These are phyloP conservation scores for Drosophila planitibia DNA, from an alignment of 2,888 invertebrate genomes.

Conservation along the genomic window DNA sequence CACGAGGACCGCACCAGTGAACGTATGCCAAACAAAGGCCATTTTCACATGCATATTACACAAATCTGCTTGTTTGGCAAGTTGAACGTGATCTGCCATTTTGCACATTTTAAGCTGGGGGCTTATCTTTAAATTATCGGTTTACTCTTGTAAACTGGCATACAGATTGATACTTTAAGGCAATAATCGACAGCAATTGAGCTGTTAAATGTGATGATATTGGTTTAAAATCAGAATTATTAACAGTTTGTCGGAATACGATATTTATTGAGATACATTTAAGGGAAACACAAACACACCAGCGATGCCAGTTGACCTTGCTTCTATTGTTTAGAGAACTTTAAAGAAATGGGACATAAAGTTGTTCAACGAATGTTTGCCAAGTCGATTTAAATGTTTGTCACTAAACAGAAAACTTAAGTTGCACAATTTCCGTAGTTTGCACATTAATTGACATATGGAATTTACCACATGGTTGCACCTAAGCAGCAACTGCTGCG, in stretches of 20 bases:
- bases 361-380: neutral
- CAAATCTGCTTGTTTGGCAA: neutral
- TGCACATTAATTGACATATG: constrained; percentile 42
- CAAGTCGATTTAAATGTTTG: neutral
- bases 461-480: constrained; percentile 40
- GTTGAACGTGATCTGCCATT: neutral
- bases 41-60: constrained; percentile 16
- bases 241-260: neutral
- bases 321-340: neutral
- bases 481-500: constrained; percentile 18
- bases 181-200: neutral
- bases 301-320: no score
- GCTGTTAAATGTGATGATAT: neutral
- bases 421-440: neutral
- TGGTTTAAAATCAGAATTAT: neutral
- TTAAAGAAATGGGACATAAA: neutral
- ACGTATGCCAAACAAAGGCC: neutral
- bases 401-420: neutral
- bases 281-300: neutral
- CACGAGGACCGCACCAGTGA: neutral
- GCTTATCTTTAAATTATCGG: constrained; percentile 1
- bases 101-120: constrained; percentile 2
- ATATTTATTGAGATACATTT: neutral
- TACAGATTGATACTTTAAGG: neutral
- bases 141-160: neutral